A percentile compares a stretch with the other conserved stretches of the same genome.
Conservation (phyloP, 1,140 invertebrate genomes). For the Drosophila willistoni region DNA sequence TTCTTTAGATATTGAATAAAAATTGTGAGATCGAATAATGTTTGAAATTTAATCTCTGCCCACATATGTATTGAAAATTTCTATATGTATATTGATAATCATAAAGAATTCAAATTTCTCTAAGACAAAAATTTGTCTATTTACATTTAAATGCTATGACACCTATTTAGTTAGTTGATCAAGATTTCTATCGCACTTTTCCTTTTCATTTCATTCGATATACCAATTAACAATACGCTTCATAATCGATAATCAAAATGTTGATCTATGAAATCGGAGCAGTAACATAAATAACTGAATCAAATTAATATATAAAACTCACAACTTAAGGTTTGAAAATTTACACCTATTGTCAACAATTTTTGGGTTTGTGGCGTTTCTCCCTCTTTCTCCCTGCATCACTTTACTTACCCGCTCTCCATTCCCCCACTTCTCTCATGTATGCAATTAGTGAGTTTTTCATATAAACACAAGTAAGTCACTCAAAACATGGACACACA, state of each 20-base stretch:
- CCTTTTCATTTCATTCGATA: conserved; percentile 4
- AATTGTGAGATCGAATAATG: no score
- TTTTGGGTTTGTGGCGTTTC: no score
- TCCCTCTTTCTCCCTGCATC: no score
- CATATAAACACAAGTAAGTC: conserved; percentile 56
- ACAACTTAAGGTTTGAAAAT: conserved; percentile 40
- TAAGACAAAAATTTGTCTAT: neutral
- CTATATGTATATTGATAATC: neutral
- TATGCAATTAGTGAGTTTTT: conserved; percentile 55
- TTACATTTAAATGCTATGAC: neutral
- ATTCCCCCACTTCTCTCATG: neutral
- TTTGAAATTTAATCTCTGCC: conserved; percentile 2
- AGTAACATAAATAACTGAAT: conserved; percentile 41
- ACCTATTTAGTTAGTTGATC: neutral
- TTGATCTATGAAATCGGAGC: conserved; percentile 22
- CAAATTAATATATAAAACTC: conserved; percentile 52
- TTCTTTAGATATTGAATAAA: no score
- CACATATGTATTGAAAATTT: neutral
- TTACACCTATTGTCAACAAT: conserved; percentile 51
- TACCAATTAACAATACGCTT: conserved; percentile 8
- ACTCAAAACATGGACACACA: conserved; percentile 42
- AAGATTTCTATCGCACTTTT: conserved; percentile 10
- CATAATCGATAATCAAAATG: conserved; percentile 3
- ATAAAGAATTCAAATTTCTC: conserved; percentile 6
- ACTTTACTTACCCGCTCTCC: no score